Base-by-base conservation (phyloP, 2,113 vertebrate species). In the Isichthys henryi region DNA sequence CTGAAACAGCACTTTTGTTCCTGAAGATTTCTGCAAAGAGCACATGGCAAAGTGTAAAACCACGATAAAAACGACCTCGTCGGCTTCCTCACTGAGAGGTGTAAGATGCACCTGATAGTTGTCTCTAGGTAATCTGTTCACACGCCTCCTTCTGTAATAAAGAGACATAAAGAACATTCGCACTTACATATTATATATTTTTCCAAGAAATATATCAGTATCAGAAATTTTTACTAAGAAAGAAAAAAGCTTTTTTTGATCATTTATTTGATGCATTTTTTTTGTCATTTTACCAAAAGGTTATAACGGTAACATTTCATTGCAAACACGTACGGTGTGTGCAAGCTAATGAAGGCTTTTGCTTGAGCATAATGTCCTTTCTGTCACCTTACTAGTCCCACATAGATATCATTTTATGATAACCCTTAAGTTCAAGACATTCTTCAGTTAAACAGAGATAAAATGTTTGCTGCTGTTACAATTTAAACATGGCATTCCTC, bases 71-170 rank as follows among this genome's bases (percentile, higher is more conserved):
- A 89, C 88, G 53, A 89, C 35, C 39, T 27, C 8, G 17, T 86
- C 23, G 39, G 87, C 74, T 83, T 9, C 82, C 80, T 48, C 49
- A 23, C 83, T 46, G 43, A 89, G 15, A 84, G 39, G 87, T 86
- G 23, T 39, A 88, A 90, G 89, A 90, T 92, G 9, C 45, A 21
- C n/a, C 88, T 92, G 92, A 92, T 93, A 93, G 93, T 94, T 92
- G 92, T 89, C 49, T 45, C 39, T 58, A 88, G 43, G 90, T 91
- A 89, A 93, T 93, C 92, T 91, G 86, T 48, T 70, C 62, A 87
- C 88, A 52, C 46, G 31, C 35, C 83, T 56, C 35, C 31, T 58
- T 45, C 84, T 58, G 39, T 58, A 89, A 62, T 52, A n/a, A n/a
- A n/a, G 49, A 82, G 35, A 82, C 80, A 58, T 62, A 45, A 45